phyloP scores from a whole-genome alignment of 2,113 vertebrate species.

The Hiodon tergisus region DNA sequence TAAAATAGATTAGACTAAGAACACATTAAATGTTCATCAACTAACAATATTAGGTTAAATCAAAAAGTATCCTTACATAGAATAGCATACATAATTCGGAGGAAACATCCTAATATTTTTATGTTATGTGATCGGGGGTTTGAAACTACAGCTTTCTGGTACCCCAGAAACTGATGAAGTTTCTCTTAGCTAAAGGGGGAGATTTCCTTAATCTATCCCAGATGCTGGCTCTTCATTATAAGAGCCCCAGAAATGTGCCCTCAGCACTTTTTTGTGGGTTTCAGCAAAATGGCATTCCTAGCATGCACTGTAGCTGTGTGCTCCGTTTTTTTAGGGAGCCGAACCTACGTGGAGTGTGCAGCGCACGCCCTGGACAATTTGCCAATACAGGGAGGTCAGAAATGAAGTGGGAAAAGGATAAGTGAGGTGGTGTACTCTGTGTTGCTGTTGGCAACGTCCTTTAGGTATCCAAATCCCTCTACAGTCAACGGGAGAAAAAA shows the following conservation, averaged over 20 bases:
- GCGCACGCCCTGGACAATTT: conserved; percentile 21
- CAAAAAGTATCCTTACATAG: not conserved
- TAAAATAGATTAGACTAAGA: not conserved
- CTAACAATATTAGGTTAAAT: too few relatives aligned
- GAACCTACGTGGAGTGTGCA: not conserved
- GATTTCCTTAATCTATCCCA: conserved; percentile 53
- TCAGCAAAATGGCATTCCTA: conserved; percentile 34
- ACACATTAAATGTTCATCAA: too few relatives aligned
- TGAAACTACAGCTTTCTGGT: conserved; percentile 18
- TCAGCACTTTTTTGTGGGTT: conserved; percentile 52
- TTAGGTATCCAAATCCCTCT: conserved; percentile 27
- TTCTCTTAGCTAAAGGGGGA: conserved; percentile 48
- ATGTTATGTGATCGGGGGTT: conserved; percentile 8
- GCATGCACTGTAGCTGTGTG: conserved; percentile 19
- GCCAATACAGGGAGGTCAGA: not conserved
- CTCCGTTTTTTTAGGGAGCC: conserved; percentile 38
- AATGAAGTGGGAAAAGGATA: conserved; percentile 21
- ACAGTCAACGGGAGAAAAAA: conserved; percentile 35
- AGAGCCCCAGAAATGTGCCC: conserved; percentile 43
- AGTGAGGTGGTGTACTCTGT: conserved; percentile 41
- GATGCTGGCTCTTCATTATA: conserved; percentile 55
- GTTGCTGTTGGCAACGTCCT: conserved; percentile 53
- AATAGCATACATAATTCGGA: not conserved
- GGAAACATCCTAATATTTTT: not conserved
- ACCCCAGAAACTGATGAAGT: conserved; percentile 40